These are phyloP conservation scores for Horisme vitalbata DNA, from an alignment of 2,888 invertebrate genomes.

Conservation along the genomic window DNA sequence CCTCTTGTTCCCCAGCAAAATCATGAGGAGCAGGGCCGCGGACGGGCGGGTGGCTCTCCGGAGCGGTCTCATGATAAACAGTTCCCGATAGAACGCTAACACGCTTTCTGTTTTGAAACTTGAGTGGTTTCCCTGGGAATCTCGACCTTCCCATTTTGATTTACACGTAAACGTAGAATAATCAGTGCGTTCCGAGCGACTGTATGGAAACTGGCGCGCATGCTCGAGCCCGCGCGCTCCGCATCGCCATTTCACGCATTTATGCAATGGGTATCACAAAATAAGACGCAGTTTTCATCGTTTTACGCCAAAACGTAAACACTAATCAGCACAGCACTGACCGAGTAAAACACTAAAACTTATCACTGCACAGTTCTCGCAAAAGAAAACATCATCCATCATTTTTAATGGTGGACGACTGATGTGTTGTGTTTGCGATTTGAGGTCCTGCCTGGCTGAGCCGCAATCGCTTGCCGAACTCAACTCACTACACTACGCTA, in stretches of 20 bases:
- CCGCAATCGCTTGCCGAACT: no score
- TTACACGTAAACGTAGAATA: constrained; percentile 80
- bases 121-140: constrained; percentile 94
- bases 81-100: constrained; percentile 89
- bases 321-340: constrained; percentile 67
- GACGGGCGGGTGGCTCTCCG: constrained; percentile 72
- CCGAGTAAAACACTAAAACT: constrained; percentile 73
- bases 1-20: constrained; percentile 79
- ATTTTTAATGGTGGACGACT: constrained; percentile 73
- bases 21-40: constrained; percentile 71
- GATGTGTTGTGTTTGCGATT: no score
- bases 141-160: constrained; percentile 90
- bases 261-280: constrained; percentile 79
- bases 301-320: constrained; percentile 67
- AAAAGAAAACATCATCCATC: constrained; percentile 77
- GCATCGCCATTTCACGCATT: constrained; percentile 82
- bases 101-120: constrained; percentile 93
- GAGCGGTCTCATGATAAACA: constrained; percentile 77
- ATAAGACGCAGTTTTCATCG: constrained; percentile 79
- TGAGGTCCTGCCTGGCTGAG: no score
- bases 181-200: constrained; percentile 79
- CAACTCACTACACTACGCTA: no score
- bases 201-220: constrained; percentile 80
- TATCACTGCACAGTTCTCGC: constrained; percentile 75
- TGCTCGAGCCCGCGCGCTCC: constrained; percentile 82